Base-by-base conservation (phyloP, 2,888 invertebrate species). In the Limulus polyphemus region DNA sequence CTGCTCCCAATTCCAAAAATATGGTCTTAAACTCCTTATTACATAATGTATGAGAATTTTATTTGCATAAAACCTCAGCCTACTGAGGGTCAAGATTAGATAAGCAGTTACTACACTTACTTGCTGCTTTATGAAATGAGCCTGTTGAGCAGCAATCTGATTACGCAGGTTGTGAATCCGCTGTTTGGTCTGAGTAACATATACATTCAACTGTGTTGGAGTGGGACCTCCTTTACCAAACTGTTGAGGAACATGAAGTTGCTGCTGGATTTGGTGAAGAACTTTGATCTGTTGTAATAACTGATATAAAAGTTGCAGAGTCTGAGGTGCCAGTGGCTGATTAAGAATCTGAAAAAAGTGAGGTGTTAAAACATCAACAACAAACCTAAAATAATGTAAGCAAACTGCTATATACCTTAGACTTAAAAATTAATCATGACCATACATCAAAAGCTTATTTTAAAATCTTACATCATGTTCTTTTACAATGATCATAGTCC, bases 311-410 rank as follows among this genome's bases (percentile, higher is more conserved):
- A 94, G 82, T 69, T 92, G 84, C 70, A 95, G 82, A 12, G 94
- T 93, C 75, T 90, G 88, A 52, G 93, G 93, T 55, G 94, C 93
- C 70, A 97, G 79, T 10, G 94, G 93, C 79, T 95, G 94, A 79
- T 93, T 94, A 73, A 95, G 80, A 72, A 94, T 93, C 82, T 88
- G 73, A 59, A 32, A 32, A 32, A 32, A 32, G 32, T 32, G 32
- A 32, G 7, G 32, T 32, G 32, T 32, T 32, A 32, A 32, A 32
- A 32, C 32, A 32, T 32, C 32, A 32, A 32, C 1, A 32, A 2
- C 32, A 32, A 32, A 32, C 7, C 7, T 32, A 32, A 32, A 32
- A 32, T 32, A 32, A 32, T 32, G 32, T 32, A 32, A 32, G 1
- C 32, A 32, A 32, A 32, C 32, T 5, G 32, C 32, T 32, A 32